Evolutionary conservation across 2,888 invertebrate species (phyloP), one percentile per base, ranked within the genome.

Genomic region (Cactoblastis cactorum): DNA sequence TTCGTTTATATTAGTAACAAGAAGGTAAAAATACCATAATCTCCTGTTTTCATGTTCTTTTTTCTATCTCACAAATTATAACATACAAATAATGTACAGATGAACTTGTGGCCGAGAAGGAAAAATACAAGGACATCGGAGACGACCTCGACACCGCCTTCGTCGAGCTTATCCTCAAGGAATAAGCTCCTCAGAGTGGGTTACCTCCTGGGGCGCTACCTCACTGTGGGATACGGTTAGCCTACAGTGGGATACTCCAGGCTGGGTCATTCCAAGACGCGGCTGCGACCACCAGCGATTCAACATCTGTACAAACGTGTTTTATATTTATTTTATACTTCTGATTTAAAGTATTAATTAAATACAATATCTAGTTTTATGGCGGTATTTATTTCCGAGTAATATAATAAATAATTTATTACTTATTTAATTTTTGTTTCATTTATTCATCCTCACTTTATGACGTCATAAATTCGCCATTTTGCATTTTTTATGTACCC

Each of bases 71-170:
- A 33, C 22, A 12, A 24, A 38, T 8, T 50, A 18, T 69, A 72
- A 71, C 54, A 39, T 51, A 45, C 56, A 45, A n/a, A 52, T 43
- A 65, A 71, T 81, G 70, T 69, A 67, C 93, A 97, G 97, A 97
- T 94, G 97, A 97, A 87, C 94, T 97, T 84, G 96, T 97, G 79
- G 94, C 95, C 88, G 97, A 97, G 91, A 99, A 99, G 94, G 98
- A 99, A 92, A 97, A 98, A 90, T 99, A 98, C 97, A 99, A 98
- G 94, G 95, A 96, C 92, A 98, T 99, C 92, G 98, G 98, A 93
- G 99, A 99, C 94, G 99, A 99, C 91, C 93, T 99, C 93, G 99
- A 99, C 92, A 96, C 96, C 84, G 99, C 99, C 82, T 98, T 99
- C 93, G 97, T 98, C 91, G 96, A 96, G 89, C 95, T 96, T 83